Evolutionary conservation across 2,113 vertebrate genomes (phyloP).

Genomic region (Passer domesticus): DNA sequence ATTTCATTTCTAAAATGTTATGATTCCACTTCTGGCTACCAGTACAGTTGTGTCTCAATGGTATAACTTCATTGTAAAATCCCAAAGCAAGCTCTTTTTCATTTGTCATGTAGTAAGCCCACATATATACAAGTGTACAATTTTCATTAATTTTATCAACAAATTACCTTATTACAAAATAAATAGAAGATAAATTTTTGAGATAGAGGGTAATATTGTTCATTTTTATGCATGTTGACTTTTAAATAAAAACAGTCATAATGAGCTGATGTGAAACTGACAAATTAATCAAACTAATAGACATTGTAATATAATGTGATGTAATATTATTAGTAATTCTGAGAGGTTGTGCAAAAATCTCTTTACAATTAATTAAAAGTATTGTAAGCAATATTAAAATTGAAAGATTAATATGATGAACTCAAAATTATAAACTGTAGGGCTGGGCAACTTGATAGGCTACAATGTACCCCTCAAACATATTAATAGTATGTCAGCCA

Average conservation of each 20-base stretch:
- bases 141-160: conserved; percentile 21
- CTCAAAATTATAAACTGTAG: conserved; percentile 26
- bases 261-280: conserved; percentile 16
- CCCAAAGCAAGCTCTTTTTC: neutral
- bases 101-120: conserved; percentile 1
- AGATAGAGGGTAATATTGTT: conserved; percentile 2
- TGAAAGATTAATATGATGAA: conserved; percentile 16
- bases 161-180: conserved; percentile 48
- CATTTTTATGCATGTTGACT: neutral
- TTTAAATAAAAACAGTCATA: conserved; percentile 42
- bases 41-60: neutral
- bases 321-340: conserved; percentile 32
- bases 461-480: conserved; percentile 1
- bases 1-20: conserved; percentile 1
- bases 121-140: neutral
- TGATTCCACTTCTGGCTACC: neutral
- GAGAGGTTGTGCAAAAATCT: conserved; percentile 48
- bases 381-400: neutral
- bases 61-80: neutral
- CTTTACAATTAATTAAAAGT: conserved; percentile 43
- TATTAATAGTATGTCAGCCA: neutral
- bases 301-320: neutral
- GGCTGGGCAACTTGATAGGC: neutral
- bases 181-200: conserved; percentile 19
- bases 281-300: conserved; percentile 54